Evolutionary conservation across 2,888 invertebrate genomes (phyloP).

Genomic region (Osmoderma eremita): DNA sequence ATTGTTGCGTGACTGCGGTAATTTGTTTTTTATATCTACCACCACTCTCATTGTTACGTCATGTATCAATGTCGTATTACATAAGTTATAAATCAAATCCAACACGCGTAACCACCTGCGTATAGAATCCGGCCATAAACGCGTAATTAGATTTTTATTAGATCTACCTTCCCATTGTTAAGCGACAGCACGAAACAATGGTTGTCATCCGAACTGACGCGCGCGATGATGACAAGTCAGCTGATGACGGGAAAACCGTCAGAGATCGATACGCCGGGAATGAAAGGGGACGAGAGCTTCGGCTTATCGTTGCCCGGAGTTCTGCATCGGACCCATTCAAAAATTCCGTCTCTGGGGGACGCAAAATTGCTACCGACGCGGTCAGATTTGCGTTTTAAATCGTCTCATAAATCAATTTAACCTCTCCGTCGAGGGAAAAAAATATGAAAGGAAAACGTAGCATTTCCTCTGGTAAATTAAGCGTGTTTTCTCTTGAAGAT

Average conservation of each 20-base stretch:
- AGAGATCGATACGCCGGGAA: constrained; percentile 2
- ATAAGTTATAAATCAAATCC: too few relatives aligned
- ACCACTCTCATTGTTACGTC: too few relatives aligned
- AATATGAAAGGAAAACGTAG: background rate
- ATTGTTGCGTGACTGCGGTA: too few relatives aligned
- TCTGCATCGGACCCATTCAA: constrained; percentile 34
- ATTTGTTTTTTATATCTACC: too few relatives aligned
- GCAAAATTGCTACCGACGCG: constrained; percentile 16
- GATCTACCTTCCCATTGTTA: constrained; percentile 7
- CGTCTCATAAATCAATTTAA: constrained; percentile 35
- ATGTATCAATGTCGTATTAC: too few relatives aligned
- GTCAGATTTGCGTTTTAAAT: constrained; percentile 30
- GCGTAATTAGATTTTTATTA: constrained; percentile 23
- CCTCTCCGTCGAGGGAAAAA: constrained; percentile 1
- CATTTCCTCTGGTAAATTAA: constrained; percentile 11
- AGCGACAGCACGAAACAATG: constrained; percentile 1
- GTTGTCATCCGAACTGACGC: constrained; percentile 14
- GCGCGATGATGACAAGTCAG: constrained; percentile 22
- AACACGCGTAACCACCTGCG: too few relatives aligned
- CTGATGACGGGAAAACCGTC: constrained; percentile 8
- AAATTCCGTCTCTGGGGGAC: constrained; percentile 21
- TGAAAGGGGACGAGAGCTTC: background rate
- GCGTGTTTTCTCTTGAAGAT: background rate
- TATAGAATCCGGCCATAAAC: too few relatives aligned
- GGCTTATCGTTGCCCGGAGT: background rate